Conservation (phyloP, 2,113 vertebrate species). For the Peromyscus maniculatus region DNA sequence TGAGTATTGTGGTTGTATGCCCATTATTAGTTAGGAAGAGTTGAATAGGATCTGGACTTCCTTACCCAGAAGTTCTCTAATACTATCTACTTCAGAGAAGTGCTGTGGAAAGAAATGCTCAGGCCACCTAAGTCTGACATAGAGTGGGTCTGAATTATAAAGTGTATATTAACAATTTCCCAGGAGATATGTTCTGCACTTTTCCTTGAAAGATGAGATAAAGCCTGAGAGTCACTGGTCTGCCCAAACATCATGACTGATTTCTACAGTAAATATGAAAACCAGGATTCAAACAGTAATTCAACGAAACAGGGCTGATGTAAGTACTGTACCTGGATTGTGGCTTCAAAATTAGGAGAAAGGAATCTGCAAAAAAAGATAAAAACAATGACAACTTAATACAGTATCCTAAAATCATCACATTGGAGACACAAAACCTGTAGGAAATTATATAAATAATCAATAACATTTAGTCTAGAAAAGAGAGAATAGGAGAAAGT, state of each 20-base stretch:
- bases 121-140: neutral
- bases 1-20: neutral
- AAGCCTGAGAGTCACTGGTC: neutral
- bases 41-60: conserved; percentile 17
- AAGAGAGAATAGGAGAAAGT: conserved; percentile 3
- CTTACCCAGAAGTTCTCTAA: neutral
- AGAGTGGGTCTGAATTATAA: neutral
- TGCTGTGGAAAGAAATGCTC: conserved; percentile 26
- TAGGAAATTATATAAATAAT: conserved; percentile 29
- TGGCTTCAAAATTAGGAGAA: conserved; percentile 9
- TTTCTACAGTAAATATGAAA: neutral
- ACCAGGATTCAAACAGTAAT: neutral
- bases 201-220: neutral
- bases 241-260: neutral
- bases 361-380: neutral
- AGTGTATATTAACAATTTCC: neutral
- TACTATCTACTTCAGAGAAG: neutral
- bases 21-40: neutral
- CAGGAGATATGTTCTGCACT: neutral
- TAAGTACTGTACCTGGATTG: neutral
- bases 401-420: neutral
- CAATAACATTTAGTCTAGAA: neutral
- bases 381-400: conserved; percentile 1
- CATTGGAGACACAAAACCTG: neutral
- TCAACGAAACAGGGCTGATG: neutral